Percentiles rank a stretch among this genome's conserved stretches.
Conservation (phyloP, 2,888 invertebrate species). For the Merodon equestris region DNA sequence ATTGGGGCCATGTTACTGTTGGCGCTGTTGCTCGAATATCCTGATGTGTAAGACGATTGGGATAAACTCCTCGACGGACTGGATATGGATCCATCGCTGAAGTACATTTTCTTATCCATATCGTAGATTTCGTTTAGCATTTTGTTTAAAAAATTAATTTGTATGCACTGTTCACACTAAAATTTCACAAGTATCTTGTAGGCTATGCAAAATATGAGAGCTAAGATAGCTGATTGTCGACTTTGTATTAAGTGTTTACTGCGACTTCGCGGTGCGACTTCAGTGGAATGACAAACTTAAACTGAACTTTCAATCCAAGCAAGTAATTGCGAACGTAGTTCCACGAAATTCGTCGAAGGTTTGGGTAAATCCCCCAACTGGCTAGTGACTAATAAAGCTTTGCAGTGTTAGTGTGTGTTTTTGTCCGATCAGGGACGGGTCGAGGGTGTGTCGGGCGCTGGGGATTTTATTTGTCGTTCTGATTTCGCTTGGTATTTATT, state of each 20-base stretch:
- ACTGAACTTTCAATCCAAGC: slow-evolving; percentile 2
- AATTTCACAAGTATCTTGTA: too few relatives aligned
- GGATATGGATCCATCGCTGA: slow-evolving; percentile 48
- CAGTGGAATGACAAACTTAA: slow-evolving; percentile 30
- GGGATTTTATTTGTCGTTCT: neutral
- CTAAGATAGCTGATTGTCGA: slow-evolving; percentile 19
- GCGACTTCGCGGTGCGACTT: slow-evolving; percentile 14
- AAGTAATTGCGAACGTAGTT: slow-evolving; percentile 51
- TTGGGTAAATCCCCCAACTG: slow-evolving; percentile 61
- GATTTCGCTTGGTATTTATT: neutral
- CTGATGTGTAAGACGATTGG: slow-evolving; percentile 48
- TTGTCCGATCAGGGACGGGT: slow-evolving; percentile 3
- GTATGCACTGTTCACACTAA: slow-evolving; percentile 28
- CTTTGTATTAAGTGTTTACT: slow-evolving; percentile 26
- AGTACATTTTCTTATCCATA: slow-evolving; percentile 48
- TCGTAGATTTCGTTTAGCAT: slow-evolving; percentile 64
- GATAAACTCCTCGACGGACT: slow-evolving; percentile 46
- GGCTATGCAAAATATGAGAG: too few relatives aligned
- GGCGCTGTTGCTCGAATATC: slow-evolving; percentile 29
- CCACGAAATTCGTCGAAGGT: slow-evolving; percentile 47
- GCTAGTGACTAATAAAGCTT: slow-evolving; percentile 54
- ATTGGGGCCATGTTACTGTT: neutral
- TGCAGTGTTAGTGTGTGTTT: slow-evolving; percentile 3
- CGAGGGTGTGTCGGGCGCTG: slow-evolving; percentile 3
- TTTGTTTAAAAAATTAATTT: neutral